A percentile compares a stretch with the other conserved stretches of the same genome.
Conservation (phyloP, 2,113 vertebrate genomes). For the Peromyscus polionotus region DNA sequence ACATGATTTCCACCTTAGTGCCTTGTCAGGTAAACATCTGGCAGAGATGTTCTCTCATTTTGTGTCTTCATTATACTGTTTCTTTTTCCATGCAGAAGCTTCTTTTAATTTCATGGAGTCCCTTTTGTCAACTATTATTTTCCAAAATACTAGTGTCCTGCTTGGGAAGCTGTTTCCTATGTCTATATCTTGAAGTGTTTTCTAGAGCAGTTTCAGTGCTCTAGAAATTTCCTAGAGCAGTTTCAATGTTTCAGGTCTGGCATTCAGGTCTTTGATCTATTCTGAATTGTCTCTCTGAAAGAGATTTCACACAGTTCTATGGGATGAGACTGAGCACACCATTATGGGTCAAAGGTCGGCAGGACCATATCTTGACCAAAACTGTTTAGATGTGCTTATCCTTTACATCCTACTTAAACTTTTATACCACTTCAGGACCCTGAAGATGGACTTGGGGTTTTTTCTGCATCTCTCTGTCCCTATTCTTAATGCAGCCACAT, state of each 20-base stretch:
- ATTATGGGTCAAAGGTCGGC: too few relatives aligned
- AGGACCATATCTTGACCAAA: too few relatives aligned
- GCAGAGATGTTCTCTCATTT: too few relatives aligned
- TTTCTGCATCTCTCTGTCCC: background rate
- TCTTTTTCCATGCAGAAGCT: too few relatives aligned
- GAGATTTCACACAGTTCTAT: background rate
- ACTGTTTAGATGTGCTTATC: too few relatives aligned
- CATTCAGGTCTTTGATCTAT: background rate
- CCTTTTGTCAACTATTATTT: too few relatives aligned
- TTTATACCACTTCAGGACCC: background rate
- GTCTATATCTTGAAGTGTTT: too few relatives aligned
- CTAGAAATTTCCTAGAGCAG: background rate
- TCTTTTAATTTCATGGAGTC: too few relatives aligned
- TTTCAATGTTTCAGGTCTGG: background rate
- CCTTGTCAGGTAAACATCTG: background rate
- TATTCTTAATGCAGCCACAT: background rate
- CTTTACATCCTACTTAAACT: background rate
- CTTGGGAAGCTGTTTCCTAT: too few relatives aligned
- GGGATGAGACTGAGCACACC: too few relatives aligned
- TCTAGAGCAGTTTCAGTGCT: background rate
- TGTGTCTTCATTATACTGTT: too few relatives aligned
- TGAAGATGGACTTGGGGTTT: background rate
- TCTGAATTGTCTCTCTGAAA: background rate
- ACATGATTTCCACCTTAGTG: background rate
- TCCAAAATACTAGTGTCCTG: too few relatives aligned